These are phyloP conservation scores for Tipula confusa DNA, from an alignment of 2,888 invertebrate genomes.

Conservation along the genomic window DNA sequence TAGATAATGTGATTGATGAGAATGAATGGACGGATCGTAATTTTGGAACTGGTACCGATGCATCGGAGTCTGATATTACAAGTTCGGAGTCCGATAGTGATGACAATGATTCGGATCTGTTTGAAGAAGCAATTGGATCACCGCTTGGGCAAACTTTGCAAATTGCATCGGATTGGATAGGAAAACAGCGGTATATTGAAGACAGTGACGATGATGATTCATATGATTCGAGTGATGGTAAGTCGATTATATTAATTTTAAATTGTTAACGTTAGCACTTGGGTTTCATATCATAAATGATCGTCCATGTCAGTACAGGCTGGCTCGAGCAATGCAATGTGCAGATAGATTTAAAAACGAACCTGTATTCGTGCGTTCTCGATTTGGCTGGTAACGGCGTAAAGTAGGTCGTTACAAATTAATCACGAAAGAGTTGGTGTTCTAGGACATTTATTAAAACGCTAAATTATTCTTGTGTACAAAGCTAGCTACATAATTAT, in stretches of 20 bases:
- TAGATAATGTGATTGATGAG: slow-evolving; percentile 78
- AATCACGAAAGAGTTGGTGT: no score
- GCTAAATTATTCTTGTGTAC: no score
- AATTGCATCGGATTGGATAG: slow-evolving; percentile 65
- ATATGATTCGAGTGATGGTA: slow-evolving; percentile 50
- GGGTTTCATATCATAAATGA: no score
- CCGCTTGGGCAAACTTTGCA: slow-evolving; percentile 59
- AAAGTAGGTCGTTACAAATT: no score
- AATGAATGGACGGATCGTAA: slow-evolving; percentile 95
- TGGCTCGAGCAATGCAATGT: no score
- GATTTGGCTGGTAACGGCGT: no score
- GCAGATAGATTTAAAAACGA: no score
- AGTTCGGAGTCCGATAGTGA: slow-evolving; percentile 57
- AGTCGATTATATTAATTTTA: slow-evolving; percentile 37
- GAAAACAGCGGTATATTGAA: slow-evolving; percentile 52
- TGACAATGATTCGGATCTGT: slow-evolving; percentile 60
- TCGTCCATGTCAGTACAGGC: no score
- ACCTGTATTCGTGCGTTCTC: no score
- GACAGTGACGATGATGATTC: slow-evolving; percentile 48
- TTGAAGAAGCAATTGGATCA: slow-evolving; percentile 63
- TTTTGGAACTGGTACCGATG: slow-evolving; percentile 74
- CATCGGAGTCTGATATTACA: slow-evolving; percentile 59
- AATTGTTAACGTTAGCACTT: no score
- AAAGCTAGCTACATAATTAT: no score
- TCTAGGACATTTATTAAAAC: no score